Conservation (phyloP, 2,888 invertebrate species). For the Chrysina gloriosa region DNA sequence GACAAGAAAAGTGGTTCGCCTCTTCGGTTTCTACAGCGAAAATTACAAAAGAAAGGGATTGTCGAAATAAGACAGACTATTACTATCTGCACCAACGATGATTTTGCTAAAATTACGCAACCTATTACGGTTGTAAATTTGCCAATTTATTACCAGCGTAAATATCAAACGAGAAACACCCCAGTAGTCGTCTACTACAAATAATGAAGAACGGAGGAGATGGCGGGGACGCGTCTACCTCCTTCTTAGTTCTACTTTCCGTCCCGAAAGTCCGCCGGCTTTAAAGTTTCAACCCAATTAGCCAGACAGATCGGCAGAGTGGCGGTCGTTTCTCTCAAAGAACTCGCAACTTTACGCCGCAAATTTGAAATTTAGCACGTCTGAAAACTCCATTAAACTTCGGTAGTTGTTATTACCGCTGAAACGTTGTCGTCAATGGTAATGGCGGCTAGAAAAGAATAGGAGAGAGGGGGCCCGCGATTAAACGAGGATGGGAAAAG, state of each 20-base stretch:
- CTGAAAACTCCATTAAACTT: constrained; percentile 41
- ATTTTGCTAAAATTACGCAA: too few species aligned
- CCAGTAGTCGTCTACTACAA: too few species aligned
- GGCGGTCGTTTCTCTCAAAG: constrained; percentile 40
- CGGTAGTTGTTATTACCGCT: constrained; percentile 36
- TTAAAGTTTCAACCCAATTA: constrained; percentile 53
- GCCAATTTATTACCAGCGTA: too few species aligned
- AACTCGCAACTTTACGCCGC: constrained; percentile 42
- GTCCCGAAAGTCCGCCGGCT: constrained; percentile 39
- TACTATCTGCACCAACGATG: too few species aligned
- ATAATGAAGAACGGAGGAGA: too few species aligned
- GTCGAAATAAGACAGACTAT: too few species aligned
- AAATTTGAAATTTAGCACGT: constrained; percentile 48
- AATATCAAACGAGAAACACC: too few species aligned
- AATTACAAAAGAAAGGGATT: too few species aligned
- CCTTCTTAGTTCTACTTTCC: background rate
- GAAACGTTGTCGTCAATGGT: constrained; percentile 37
- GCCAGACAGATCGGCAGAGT: constrained; percentile 45
- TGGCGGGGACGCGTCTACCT: background rate
- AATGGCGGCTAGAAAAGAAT: constrained; percentile 8
- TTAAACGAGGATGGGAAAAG: background rate
- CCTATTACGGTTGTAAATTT: too few species aligned
- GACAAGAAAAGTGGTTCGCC: too few species aligned
- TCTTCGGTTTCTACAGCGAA: too few species aligned
- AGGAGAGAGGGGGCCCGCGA: constrained; percentile 9